These are phyloP conservation scores for Sylvia atricapilla DNA, from an alignment of 2,113 vertebrate species.

Conservation along the genomic window DNA sequence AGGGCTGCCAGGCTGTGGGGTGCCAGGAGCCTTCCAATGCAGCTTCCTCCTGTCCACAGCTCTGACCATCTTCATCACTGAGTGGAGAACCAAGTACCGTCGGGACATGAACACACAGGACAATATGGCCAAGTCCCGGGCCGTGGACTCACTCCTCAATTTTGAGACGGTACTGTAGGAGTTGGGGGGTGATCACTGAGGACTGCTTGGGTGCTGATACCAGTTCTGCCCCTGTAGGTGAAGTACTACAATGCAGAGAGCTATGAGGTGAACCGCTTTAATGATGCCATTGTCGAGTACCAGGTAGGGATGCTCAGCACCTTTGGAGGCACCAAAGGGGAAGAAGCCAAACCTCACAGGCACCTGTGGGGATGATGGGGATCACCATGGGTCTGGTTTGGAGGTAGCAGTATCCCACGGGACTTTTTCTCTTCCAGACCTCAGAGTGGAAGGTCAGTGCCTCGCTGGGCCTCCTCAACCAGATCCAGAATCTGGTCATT, in stretches of 20 bases:
- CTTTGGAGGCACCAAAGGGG: not conserved
- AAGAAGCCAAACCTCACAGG: not conserved
- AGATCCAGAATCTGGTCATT: slow-evolving; percentile 93
- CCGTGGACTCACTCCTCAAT: slow-evolving; percentile 93
- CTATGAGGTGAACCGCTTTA: slow-evolving; percentile 88
- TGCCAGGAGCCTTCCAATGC: fast-evolving
- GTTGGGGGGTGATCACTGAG: not conserved
- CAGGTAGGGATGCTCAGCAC: slow-evolving; percentile 74
- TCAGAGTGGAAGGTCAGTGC: slow-evolving; percentile 93
- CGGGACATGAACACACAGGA: slow-evolving; percentile 91
- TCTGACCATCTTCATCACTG: slow-evolving; percentile 90
- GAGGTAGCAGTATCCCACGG: not conserved
- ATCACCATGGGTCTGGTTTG: not conserved
- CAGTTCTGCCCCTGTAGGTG: slow-evolving; percentile 72
- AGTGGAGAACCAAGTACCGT: slow-evolving; percentile 96
- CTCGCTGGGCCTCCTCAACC: slow-evolving; percentile 90
- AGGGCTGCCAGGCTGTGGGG: not conserved
- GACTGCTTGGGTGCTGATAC: not conserved
- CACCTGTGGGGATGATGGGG: not conserved
- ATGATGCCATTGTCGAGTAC: slow-evolving; percentile 87
- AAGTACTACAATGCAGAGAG: slow-evolving; percentile 94
- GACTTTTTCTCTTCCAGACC: slow-evolving; percentile 53
- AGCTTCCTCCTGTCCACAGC: slow-evolving; percentile 62
- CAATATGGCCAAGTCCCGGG: slow-evolving; percentile 86
- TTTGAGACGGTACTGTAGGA: slow-evolving; percentile 87